Evolutionary conservation across 64 coral and sea anemone species (phyloP).

Genomic region (Porites lutea): DNA sequence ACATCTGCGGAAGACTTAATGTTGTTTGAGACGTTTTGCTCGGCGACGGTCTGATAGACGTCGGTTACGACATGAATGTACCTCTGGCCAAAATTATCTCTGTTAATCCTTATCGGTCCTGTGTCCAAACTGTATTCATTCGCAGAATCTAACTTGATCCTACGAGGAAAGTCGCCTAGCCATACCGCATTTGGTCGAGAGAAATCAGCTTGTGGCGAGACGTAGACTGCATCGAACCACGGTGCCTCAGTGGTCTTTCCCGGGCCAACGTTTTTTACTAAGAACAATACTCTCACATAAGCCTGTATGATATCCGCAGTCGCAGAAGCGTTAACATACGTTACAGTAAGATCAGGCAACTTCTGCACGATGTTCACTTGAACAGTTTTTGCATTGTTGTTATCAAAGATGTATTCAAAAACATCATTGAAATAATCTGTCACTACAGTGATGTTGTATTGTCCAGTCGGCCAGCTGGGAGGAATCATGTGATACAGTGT

Average conservation of each 20-base stretch:
- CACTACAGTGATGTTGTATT: slow-evolving; percentile 66
- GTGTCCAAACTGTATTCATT: slow-evolving; percentile 33
- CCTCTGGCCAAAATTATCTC: slow-evolving; percentile 40
- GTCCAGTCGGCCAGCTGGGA: slow-evolving; percentile 44
- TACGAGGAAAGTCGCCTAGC: slow-evolving; percentile 27
- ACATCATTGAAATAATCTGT: slow-evolving; percentile 69
- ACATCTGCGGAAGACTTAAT: slow-evolving; percentile 22
- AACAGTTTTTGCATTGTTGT: slow-evolving; percentile 68
- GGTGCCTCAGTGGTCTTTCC: slow-evolving; percentile 70
- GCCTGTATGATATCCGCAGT: slow-evolving; percentile 46
- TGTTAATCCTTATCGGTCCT: slow-evolving; percentile 27
- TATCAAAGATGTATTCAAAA: slow-evolving; percentile 66
- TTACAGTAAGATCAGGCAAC: slow-evolving; percentile 69
- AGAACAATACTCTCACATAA: slow-evolving; percentile 52
- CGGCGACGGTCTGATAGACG: slow-evolving; percentile 52
- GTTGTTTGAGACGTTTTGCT: slow-evolving; percentile 63
- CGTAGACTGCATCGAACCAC: slow-evolving; percentile 66
- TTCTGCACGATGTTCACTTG: slow-evolving; percentile 50
- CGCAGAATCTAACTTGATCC: slow-evolving; percentile 42
- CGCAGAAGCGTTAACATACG: slow-evolving; percentile 30
- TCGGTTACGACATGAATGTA: slow-evolving; percentile 70
- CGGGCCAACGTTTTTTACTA: slow-evolving; percentile 58
- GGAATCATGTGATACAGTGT: slow-evolving; percentile 26
- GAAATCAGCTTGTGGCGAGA: slow-evolving; percentile 34
- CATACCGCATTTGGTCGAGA: slow-evolving; percentile 14